Evolutionary conservation across 2,797 vertebrate genomes (phyloP).

Genomic region (Enteromius thamalakanensis): DNA sequence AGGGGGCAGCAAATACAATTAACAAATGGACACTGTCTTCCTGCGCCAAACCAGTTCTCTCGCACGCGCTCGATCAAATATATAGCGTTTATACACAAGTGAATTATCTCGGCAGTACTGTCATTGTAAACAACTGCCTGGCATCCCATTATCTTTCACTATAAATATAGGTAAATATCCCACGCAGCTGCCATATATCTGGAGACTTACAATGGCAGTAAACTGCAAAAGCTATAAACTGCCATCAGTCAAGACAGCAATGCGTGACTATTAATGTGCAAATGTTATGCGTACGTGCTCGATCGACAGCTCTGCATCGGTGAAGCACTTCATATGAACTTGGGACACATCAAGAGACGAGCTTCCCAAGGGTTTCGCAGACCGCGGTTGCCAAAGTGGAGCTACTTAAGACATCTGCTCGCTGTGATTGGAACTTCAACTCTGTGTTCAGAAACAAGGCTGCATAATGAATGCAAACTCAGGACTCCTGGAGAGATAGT

Average conservation of each 20-base stretch:
- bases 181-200: neutral
- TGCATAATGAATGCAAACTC: constrained; percentile 59
- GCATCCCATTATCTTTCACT: constrained; percentile 20
- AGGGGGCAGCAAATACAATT: neutral
- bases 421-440: constrained; percentile 47
- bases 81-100: neutral
- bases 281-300: constrained; percentile 35
- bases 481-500: constrained; percentile 56
- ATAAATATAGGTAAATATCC: constrained; percentile 22
- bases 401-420: constrained; percentile 54
- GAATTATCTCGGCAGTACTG: neutral
- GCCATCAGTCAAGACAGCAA: constrained; percentile 14
- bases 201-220: neutral
- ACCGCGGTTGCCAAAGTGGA: constrained; percentile 46
- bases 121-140: neutral
- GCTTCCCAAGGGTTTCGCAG: constrained; percentile 45
- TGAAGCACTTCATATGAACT: constrained; percentile 43
- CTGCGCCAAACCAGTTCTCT: constrained; percentile 16
- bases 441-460: constrained; percentile 48
- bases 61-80: neutral
- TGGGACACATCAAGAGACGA: constrained; percentile 21
- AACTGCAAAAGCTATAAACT: constrained; percentile 4
- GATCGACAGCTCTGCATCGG: constrained; percentile 28
- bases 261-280: constrained; percentile 19
- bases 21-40: constrained; percentile 17